Evolutionary conservation across 1,140 invertebrate genomes (phyloP), one percentile per base, ranked within the genome.

Genomic region (Aphaenogaster rudis): DNA sequence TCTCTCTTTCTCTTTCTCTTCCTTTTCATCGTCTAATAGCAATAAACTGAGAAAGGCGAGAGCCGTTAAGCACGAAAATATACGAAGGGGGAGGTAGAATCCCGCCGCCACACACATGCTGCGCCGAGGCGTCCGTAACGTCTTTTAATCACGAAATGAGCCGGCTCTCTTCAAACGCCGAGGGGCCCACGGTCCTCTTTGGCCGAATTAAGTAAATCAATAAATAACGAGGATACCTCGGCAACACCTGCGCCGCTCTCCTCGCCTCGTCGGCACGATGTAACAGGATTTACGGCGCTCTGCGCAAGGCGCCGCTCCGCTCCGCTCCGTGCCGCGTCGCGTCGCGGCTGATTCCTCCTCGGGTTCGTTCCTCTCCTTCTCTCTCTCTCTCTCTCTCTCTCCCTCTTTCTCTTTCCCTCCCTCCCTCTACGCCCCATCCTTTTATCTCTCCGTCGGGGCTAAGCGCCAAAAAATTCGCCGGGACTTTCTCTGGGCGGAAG

Each of bases 171-270:
- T 94, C 93, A 94, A 94, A 94, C 91, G 93, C 86, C 88, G 90
- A 88, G 90, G 92, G 91, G 90, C 91, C 89, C 90, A 66, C 87
- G 92, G 93, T 94, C 92, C 92, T 91, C 93, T 93, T 94, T 94
- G 93, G 93, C 93, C 92, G 93, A 95, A 95, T 95, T 95, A 95
- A 95, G 94, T 95, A 95, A 95, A 95, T 95, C 94, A 95, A 95
- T 95, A 95, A 95, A 95, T 95, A 95, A 95, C 92, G 92, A 94
- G 94, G 87, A 92, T 91, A 92, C 88, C 91, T 92, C 89, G 87
- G 88, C 92, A 92, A 93, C 94, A 95, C 95, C 95, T 95, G 94
- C 93, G 94, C 86, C 86, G 79, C 88, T 91, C 90, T 89, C 88
- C 67, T 88, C 89, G 91, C 90, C 92, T 92, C 54, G 85, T 86